Evolutionary conservation across 2,888 invertebrate species (phyloP), one percentile per base, ranked within the genome.

Genomic region (Neoitamus cyanurus): DNA sequence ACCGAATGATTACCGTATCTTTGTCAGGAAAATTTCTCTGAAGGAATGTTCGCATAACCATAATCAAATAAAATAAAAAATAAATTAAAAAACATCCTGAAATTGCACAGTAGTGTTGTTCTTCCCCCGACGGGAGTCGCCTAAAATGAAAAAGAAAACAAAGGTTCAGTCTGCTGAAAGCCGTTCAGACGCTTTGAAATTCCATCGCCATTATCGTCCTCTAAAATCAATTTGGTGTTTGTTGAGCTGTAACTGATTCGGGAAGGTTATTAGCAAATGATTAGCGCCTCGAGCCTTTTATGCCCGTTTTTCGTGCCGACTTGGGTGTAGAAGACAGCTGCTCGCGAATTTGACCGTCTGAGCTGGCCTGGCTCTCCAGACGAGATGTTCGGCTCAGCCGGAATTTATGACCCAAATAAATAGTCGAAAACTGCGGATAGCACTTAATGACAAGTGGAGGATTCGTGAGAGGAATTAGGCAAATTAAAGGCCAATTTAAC

Each of bases 401-500:
- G 34, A 80, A 58, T 80, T 80, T 80, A 80, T 80, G 31, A 25
- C 80, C 31, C 48, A 80, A 80, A 80, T 80, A 80, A 80, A 80
- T 80, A 80, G 78, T 46, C 42, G 80, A 80, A 80, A 68, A 31
- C 34, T 77, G 31, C 80, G 31, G 58, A 80, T 58, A 80, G 58
- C 34, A 58, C 80, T 80, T 80, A 80, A 80, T 80, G 80, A 80
- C 80, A 80, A 58, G 80, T 80, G 34, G 34, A 37, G 34, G 58
- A 34, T 31, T 80, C 80, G 80, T 34, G 58, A 80, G 34, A 31
- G 58, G 80, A 80, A 80, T 80, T 80, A 80, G 80, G 80, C 80
- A 80, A 80, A 80, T 80, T 80, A 80, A 80, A 80, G 58, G 58
- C 31, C 80, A 80, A 80, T 80, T 80, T 80, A 37, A 31, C 20